Evolutionary conservation across 2,888 invertebrate genomes (phyloP).

Genomic region (Bunonema sp.): DNA sequence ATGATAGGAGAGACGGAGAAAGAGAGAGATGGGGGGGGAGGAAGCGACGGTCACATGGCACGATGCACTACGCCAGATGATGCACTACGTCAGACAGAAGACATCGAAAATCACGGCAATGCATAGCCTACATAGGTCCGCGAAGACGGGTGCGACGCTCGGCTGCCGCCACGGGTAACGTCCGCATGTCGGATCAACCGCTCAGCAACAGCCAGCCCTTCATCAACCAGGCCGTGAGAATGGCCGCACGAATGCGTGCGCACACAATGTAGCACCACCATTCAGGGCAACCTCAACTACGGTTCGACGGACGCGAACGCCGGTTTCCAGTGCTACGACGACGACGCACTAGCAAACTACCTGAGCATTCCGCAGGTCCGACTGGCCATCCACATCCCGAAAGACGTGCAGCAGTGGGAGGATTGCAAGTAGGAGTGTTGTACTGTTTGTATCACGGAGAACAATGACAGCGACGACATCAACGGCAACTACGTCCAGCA

Average conservation of each 20-base stretch:
- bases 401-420: conserved; percentile 11
- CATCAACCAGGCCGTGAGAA: conserved; percentile 19
- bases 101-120: too few species aligned
- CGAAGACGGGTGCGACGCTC: too few species aligned
- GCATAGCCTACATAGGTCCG: too few species aligned
- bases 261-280: too few species aligned
- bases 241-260: too few species aligned
- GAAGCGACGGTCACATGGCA: too few species aligned
- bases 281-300: conserved; percentile 20
- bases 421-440: conserved; percentile 22
- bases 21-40: too few species aligned
- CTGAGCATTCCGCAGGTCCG: conserved; percentile 17
- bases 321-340: conserved; percentile 23
- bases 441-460: neutral
- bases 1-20: too few species aligned
- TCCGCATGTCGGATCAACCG: conserved; percentile 11
- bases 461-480: conserved; percentile 17
- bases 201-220: conserved; percentile 11
- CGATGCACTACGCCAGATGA: too few species aligned
- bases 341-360: conserved; percentile 13
- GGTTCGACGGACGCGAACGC: conserved; percentile 19
- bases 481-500: conserved; percentile 28
- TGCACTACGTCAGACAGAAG: too few species aligned
- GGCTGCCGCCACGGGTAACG: too few species aligned
- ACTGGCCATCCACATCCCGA: conserved; percentile 18